Percentiles rank a stretch among this genome's conserved stretches.
Evolutionary conservation across 2,113 vertebrate species (phyloP).

Genomic region (Tyrannus savana): DNA sequence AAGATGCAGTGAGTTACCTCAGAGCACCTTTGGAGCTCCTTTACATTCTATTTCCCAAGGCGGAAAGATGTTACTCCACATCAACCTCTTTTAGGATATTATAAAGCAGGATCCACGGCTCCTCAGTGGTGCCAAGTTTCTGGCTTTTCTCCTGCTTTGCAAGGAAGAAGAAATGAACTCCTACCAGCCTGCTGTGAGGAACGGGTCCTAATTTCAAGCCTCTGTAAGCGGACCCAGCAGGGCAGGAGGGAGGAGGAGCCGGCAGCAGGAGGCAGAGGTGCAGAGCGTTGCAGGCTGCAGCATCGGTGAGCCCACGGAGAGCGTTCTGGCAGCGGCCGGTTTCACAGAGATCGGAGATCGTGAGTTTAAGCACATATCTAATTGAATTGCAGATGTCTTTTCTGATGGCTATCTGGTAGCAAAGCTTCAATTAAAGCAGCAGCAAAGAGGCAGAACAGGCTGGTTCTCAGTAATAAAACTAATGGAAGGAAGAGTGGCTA

Average conservation of each 20-base stretch:
- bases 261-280: not conserved
- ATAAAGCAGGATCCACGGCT: not conserved
- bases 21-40: not conserved
- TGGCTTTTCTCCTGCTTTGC: not conserved
- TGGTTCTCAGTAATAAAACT: slow-evolving; percentile 25
- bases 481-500: slow-evolving; percentile 1
- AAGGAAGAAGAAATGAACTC: not conserved
- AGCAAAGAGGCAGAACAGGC: slow-evolving; percentile 14
- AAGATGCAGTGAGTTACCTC: not conserved
- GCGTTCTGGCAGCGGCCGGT: not conserved
- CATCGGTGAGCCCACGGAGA: not conserved
- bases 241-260: fast-evolving
- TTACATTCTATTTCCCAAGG: not conserved
- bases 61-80: not conserved
- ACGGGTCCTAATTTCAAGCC: not conserved
- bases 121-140: not conserved
- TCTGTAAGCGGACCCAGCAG: not conserved
- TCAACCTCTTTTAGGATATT: not conserved
- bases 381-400: slow-evolving; percentile 64
- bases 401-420: slow-evolving; percentile 44
- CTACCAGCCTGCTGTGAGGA: not conserved
- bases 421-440: slow-evolving; percentile 29
- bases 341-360: not conserved
- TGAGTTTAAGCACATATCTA: slow-evolving; percentile 32
- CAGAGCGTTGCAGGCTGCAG: not conserved